A percentile compares a stretch with the other conserved stretches of the same genome.
These are phyloP conservation scores for Lymantria dispar DNA, from an alignment of 2,888 invertebrate genomes.

Conservation along the genomic window DNA sequence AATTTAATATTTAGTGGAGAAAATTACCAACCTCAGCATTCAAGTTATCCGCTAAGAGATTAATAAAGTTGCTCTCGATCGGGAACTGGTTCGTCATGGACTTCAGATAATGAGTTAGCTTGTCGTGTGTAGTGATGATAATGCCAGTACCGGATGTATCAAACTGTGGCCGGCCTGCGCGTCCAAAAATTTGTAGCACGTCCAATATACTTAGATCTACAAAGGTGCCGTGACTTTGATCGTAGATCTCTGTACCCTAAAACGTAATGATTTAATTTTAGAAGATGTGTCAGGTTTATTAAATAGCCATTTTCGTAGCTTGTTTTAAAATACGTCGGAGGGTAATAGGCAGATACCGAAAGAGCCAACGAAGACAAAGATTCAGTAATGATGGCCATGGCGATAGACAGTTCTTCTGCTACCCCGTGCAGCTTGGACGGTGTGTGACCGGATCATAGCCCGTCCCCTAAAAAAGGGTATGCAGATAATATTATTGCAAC, in stretches of 20 bases:
- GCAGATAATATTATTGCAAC: no score
- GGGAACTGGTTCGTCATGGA: conserved; percentile 98
- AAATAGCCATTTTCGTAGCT: no score
- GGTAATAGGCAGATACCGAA: no score
- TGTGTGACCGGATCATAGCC: no score
- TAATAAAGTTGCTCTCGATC: conserved; percentile 98
- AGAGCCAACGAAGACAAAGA: no score
- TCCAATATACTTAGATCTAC: conserved; percentile 98
- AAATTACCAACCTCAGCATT: conserved; percentile 95
- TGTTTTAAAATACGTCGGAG: no score
- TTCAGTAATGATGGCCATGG: no score
- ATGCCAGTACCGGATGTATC: conserved; percentile 97
- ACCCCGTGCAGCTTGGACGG: no score
- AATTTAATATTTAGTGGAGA: neutral
- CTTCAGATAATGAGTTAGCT: conserved; percentile 95
- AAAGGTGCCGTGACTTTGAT: conserved; percentile 96
- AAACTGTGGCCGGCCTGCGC: conserved; percentile 99
- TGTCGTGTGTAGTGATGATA: conserved; percentile 96
- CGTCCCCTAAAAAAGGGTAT: no score
- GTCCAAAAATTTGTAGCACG: conserved; percentile 98
- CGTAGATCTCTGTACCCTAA: conserved; percentile 98
- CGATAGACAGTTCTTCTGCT: no score
- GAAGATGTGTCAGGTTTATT: no score
- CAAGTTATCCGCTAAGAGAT: conserved; percentile 95
- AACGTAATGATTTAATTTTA: conserved; percentile 8